phyloP scores from a whole-genome alignment of 35 echinoderm and acorn worm species.

The Stichopus chloronotus region DNA sequence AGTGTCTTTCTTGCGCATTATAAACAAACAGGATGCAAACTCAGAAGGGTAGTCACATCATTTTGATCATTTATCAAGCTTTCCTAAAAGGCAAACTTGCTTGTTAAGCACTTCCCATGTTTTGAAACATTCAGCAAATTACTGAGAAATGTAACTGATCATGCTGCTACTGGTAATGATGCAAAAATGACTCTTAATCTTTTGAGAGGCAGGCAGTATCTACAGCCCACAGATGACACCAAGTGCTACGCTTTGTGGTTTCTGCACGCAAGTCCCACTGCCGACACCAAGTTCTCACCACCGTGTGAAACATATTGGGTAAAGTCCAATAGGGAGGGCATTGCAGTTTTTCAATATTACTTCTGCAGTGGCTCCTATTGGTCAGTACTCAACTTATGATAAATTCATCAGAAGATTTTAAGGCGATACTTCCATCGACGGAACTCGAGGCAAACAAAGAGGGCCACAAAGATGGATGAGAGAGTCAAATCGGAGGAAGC shows the following conservation, averaged over 20 bases:
- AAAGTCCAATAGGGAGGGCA: conserved; percentile 99
- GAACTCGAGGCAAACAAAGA: background rate
- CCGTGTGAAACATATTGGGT: conserved; percentile 51
- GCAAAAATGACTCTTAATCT: too few relatives aligned
- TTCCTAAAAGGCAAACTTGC: too few relatives aligned
- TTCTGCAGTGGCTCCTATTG: conserved; percentile 94
- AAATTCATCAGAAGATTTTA: conserved; percentile 5
- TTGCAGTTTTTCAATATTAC: conserved; percentile 75
- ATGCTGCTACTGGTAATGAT: too few relatives aligned
- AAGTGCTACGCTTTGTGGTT: background rate
- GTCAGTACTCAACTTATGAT: conserved; percentile 76
- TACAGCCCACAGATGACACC: background rate
- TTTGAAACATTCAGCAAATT: too few relatives aligned
- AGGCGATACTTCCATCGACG: background rate
- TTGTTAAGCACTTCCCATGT: too few relatives aligned
- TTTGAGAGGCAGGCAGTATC: background rate
- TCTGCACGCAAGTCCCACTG: background rate
- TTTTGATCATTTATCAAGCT: too few relatives aligned
- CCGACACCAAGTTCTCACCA: background rate
- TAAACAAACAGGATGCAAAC: too few relatives aligned
- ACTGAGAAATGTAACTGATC: too few relatives aligned
- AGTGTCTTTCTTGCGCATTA: too few relatives aligned
- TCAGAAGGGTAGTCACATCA: too few relatives aligned
- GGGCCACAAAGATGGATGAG: background rate
- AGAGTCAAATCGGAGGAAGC: background rate